Evolutionary conservation across 2,888 invertebrate species (phyloP), one percentile per base, ranked within the genome.

Genomic region (Callinectes sapidus): DNA sequence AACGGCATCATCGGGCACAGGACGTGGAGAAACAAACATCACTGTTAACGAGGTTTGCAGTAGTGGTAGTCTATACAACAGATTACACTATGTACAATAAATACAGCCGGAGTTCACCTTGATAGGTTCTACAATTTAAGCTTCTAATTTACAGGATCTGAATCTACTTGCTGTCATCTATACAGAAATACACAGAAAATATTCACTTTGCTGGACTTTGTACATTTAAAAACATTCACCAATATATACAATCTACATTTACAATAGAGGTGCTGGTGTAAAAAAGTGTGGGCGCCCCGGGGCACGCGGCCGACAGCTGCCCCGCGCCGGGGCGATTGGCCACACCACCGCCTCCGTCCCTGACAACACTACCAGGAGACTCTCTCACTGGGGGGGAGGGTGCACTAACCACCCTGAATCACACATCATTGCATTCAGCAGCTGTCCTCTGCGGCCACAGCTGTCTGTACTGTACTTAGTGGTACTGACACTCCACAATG

Each of bases 111-210:
- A 93, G 91, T 85, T 91, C 90, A 91, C 89, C 91, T 91, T 91
- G 88, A 66, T 66, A 93, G 93, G 93, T 87, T 90, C 93, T 93
- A 93, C 93, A 89, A 48, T 91, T 89, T 91, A 93, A 93, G 93
- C 93, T 87, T 93, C 89, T 85, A 91, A 91, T 93, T 91, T 93
- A 93, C 93, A 93, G 89, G 91, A 91, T 91, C 93, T 91, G 91
- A 90, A 91, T 89, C 91, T 93, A 93, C 89, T 87, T 93, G 91
- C 91, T 91, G 91, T 93, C 93, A 91, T 93, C 93, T 93, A 93
- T 93, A 93, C 93, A 93, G 91, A 93, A 93, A 93, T 93, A 93
- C 93, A 93, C 93, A 93, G 93, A 93, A 93, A 93, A 93, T 93
- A 93, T 92, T 92, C 91, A 91, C 91, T 93, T 91, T 93, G 91